Percentiles rank a stretch among this genome's conserved stretches.
Conservation (phyloP, 2,797 vertebrate genomes). For the Lepus oiostolus region DNA sequence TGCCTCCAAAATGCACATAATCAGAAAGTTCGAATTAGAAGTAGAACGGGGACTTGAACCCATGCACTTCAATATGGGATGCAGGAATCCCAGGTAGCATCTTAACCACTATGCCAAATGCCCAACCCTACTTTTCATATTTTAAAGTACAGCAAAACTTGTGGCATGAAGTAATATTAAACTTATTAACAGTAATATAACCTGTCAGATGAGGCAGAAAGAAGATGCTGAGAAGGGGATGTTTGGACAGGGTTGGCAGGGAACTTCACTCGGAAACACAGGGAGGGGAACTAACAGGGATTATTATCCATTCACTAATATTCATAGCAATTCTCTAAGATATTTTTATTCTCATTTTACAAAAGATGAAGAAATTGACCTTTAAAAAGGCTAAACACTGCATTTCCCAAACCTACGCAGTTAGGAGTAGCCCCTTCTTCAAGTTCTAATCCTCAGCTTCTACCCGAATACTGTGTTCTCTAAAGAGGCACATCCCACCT, state of each 20-base stretch:
- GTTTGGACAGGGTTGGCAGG: not conserved
- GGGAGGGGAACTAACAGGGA: not conserved
- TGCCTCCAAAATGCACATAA: too few relatives aligned
- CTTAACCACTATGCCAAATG: too few relatives aligned
- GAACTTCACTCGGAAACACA: not conserved
- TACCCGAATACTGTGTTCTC: not conserved
- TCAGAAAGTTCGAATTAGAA: too few relatives aligned
- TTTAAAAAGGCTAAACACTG: not conserved
- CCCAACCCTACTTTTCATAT: too few relatives aligned
- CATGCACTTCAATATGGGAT: too few relatives aligned
- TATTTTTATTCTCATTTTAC: not conserved
- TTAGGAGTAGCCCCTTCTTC: not conserved
- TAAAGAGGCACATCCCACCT: not conserved
- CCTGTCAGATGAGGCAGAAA: not conserved
- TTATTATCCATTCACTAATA: not conserved
- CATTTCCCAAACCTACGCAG: not conserved
- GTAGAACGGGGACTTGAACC: too few relatives aligned
- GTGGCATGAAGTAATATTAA: not conserved
- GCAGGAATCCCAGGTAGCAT: too few relatives aligned
- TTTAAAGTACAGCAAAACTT: conserved; percentile 47
- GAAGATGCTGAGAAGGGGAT: too few relatives aligned
- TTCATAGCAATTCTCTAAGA: not conserved
- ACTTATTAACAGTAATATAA: not conserved
- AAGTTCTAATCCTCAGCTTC: not conserved
- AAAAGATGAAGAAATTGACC: conserved; percentile 19